Percentiles rank a stretch among this genome's conserved stretches.
These are phyloP conservation scores for Armadillidium nasatum DNA, from an alignment of 1,140 invertebrate species.

Conservation along the genomic window DNA sequence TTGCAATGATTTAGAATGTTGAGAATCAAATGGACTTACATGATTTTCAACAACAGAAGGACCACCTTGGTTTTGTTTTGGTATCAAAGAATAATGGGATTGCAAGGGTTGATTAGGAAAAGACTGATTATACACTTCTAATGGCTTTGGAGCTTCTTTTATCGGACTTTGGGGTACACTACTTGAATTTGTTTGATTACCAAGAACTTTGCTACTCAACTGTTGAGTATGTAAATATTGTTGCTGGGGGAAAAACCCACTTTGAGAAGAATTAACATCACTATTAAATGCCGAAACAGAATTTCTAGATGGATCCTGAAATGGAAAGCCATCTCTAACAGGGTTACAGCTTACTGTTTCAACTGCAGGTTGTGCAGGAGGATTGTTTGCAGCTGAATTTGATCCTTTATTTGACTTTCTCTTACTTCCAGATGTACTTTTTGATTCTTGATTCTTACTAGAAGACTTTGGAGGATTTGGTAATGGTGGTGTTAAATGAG, in stretches of 20 bases:
- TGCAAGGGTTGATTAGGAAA: not conserved
- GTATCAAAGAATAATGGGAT: not conserved
- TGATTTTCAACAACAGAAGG: not conserved
- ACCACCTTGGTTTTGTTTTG: not conserved
- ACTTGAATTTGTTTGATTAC: not conserved
- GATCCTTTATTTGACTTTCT: not conserved
- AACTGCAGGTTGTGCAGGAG: not conserved
- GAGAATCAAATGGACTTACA: not conserved
- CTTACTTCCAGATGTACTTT: not conserved
- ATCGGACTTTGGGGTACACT: not conserved
- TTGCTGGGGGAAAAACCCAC: not conserved
- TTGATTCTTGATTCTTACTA: not conserved
- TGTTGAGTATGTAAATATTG: slow-evolving; percentile 1
- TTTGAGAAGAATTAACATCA: not conserved
- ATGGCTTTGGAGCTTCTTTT: not conserved
- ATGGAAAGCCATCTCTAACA: not conserved
- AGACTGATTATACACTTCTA: not conserved
- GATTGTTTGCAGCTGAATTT: not conserved
- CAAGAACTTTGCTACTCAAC: not conserved
- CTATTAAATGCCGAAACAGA: not conserved
- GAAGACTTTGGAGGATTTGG: not conserved
- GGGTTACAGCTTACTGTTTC: not conserved
- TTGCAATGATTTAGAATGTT: not conserved
- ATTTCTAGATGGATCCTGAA: not conserved
- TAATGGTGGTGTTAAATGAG: not conserved